Base-by-base conservation (phyloP, 2,888 invertebrate genomes). In the Tetramorium bicarinatum region DNA sequence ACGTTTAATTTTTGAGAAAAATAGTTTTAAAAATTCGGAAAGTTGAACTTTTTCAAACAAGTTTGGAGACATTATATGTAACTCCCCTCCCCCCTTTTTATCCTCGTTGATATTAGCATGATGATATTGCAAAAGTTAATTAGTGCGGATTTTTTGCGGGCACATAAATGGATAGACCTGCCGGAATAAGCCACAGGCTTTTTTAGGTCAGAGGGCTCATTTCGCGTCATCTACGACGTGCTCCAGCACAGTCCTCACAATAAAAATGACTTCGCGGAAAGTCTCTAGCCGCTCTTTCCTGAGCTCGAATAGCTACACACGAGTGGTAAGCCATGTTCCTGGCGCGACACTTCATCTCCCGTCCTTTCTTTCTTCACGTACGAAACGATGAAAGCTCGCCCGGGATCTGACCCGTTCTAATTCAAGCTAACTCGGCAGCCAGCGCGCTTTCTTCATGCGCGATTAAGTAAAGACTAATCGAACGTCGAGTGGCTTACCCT, bases 261-360 rank as follows among this genome's bases (percentile, higher is more conserved):
- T 88, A 89, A 89, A 89, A 90, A 90, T 87, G 88, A 85, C 83
- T 82, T 82, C 82, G 88, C 85, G 87, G 77, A 83, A 85, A 84
- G 84, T 87, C 84, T 84, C 83, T 82, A 69, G 79, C 80, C 77
- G 56, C 54, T 56, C 81, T 83, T 85, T 77, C 47, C 75, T 66
- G 44, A 47, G 15, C 66, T 77, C 56, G 87, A 85, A 87, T 87
- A 87, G 85, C 85, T 84, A 74, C 67, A 82, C 84, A 87, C 87
- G 84, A 83, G 89, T 84, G 83, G 59, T 80, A 75, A 76, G 66
- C 61, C 62, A 34, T 81, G 81, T 85, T 84, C 72, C 85, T 71
- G 61, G 71, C 76, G 69, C 62, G 82, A 64, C 82, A 87, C 88
- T 90, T 90, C 85, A 88, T 87, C 85, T 86, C 62, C 69, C 71